Evolutionary conservation across 2,113 vertebrate species (phyloP).

Genomic region (Callipepla californica): DNA sequence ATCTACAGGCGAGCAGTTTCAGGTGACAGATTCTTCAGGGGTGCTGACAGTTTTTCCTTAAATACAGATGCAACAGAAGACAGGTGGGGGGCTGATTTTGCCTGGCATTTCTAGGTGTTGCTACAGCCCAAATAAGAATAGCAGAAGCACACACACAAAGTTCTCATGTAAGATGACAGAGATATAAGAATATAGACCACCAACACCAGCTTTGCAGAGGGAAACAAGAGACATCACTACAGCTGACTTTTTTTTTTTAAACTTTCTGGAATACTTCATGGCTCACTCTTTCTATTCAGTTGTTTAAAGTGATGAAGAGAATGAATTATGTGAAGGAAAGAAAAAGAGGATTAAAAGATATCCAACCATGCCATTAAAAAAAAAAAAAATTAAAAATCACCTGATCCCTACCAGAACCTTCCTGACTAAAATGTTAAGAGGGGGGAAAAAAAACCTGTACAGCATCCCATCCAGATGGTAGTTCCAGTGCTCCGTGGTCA

Average conservation of each 20-base stretch:
- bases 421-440: slow-evolving; percentile 49
- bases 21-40: background rate
- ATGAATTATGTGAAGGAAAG: background rate
- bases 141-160: accelerated
- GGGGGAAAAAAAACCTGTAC: background rate
- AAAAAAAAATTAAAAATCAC: background rate
- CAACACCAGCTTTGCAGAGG: background rate
- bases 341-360: slow-evolving; percentile 28
- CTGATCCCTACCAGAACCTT: slow-evolving; percentile 51
- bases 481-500: slow-evolving; percentile 61
- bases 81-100: background rate
- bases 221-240: background rate
- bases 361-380: background rate
- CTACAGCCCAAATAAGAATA: background rate
- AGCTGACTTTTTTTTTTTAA: background rate
- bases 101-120: background rate
- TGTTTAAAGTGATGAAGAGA: background rate
- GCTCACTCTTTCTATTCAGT: background rate
- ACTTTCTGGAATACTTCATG: slow-evolving; percentile 14
- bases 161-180: accelerated
- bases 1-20: background rate
- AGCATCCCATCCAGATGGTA: slow-evolving; percentile 38
- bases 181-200: background rate
- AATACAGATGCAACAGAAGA: background rate
- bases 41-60: background rate